A percentile compares a stretch with the other conserved stretches of the same genome.
Evolutionary conservation across 35 echinoderm and acorn worm genomes (phyloP).

Genomic region (Apostichopus parvimensis): DNA sequence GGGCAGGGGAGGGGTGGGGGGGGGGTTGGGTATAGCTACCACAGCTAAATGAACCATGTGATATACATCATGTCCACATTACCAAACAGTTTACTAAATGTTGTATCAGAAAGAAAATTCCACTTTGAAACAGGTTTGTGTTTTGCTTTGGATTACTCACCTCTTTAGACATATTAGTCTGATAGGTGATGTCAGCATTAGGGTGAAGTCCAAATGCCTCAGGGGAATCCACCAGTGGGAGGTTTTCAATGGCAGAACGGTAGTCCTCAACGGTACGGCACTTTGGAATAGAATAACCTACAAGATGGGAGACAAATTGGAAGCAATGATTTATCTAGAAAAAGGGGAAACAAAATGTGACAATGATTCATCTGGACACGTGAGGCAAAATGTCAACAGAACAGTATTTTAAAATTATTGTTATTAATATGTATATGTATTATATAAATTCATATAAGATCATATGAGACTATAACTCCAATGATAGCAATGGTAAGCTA

Average conservation of each 20-base stretch:
- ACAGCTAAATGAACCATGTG: no score
- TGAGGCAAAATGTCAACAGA: no score
- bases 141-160: slow-evolving; percentile 33
- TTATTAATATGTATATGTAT: no score
- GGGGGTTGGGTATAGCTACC: no score
- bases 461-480: no score
- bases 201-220: slow-evolving; percentile 98
- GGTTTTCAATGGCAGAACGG: slow-evolving; percentile 82
- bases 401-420: no score
- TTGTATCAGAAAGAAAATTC: background rate
- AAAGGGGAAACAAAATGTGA: background rate
- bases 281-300: slow-evolving; percentile 88
- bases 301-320: background rate
- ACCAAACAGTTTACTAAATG: no score
- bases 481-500: no score
- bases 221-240: slow-evolving; percentile 86
- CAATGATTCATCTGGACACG: background rate
- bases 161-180: slow-evolving; percentile 95
- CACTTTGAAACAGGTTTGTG: background rate
- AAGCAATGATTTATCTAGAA: background rate
- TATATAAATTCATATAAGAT: no score
- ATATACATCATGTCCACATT: no score
- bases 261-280: slow-evolving; percentile 94
- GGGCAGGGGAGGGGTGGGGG: no score
- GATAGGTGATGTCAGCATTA: slow-evolving; percentile 98